Conservation (phyloP, 2,797 vertebrate species). For the Ceryle rudis region DNA sequence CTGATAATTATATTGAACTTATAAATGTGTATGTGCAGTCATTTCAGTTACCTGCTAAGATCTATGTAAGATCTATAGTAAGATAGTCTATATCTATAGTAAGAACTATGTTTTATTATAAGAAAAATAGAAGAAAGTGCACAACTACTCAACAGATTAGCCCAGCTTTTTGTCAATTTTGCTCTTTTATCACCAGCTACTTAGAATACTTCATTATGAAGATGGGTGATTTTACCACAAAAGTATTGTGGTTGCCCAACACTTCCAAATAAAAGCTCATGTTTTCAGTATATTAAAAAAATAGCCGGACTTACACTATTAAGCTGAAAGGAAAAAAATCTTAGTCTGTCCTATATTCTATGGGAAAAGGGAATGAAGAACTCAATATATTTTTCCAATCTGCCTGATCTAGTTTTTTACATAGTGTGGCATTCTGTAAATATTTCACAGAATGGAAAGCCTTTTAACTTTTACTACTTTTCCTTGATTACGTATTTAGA, state of each 20-base stretch:
- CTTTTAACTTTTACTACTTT: slow-evolving; percentile 16
- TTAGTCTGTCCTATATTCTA: neutral
- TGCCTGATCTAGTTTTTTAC: neutral
- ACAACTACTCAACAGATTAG: neutral
- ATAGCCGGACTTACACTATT: neutral
- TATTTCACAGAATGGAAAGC: slow-evolving; percentile 18
- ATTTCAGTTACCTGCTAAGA: neutral
- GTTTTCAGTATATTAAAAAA: neutral
- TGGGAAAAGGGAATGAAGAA: neutral
- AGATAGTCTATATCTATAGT: neutral
- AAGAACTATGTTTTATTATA: neutral
- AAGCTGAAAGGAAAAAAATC: neutral
- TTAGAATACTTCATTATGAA: neutral
- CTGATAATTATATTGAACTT: neutral
- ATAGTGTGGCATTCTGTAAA: neutral
- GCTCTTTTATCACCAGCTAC: neutral
- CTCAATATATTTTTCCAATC: neutral
- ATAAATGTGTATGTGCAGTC: neutral
- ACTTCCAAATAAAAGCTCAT: neutral
- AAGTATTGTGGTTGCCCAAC: neutral
- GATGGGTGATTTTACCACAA: neutral
- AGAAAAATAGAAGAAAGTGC: neutral
- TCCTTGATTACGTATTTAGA: slow-evolving; percentile 1
- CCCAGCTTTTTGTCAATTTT: neutral
- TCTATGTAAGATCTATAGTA: neutral